Conservation (phyloP, 2,113 vertebrate genomes). For the Pseudorasbora parva region DNA sequence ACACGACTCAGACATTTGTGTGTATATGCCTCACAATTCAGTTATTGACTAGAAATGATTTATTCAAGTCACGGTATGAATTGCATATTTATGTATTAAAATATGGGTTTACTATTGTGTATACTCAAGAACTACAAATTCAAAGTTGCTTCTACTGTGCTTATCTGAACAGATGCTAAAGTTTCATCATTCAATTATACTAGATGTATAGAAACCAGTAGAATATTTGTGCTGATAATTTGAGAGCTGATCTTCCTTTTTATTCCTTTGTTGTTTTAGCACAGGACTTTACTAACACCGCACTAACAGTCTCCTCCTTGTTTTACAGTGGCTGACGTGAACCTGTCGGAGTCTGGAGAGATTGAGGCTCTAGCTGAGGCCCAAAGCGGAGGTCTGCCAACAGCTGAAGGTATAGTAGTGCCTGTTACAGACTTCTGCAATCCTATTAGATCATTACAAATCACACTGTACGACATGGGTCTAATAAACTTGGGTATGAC, state of each 20-base stretch:
- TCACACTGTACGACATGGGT: no score
- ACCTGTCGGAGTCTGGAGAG: slow-evolving; percentile 74
- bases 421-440: no score
- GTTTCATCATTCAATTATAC: background rate
- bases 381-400: slow-evolving; percentile 79
- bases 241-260: background rate
- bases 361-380: slow-evolving; percentile 76
- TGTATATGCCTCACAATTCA: background rate
- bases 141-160: background rate
- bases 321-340: slow-evolving; percentile 72
- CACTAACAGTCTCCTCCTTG: slow-evolving; percentile 39
- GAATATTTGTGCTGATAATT: background rate
- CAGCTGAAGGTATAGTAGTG: slow-evolving; percentile 78
- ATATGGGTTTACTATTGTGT: background rate
- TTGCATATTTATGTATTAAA: no score
- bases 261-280: slow-evolving; percentile 18
- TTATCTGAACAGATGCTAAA: background rate
- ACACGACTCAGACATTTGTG: background rate
- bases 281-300: slow-evolving; percentile 9
- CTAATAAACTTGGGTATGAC: no score
- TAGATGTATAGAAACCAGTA: background rate
- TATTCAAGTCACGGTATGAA: no score
- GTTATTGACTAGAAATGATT: no score
- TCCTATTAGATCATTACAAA: no score
- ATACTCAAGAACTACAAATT: background rate